phyloP scores from a whole-genome alignment of 2,797 vertebrate species.

The Falco concolor region DNA sequence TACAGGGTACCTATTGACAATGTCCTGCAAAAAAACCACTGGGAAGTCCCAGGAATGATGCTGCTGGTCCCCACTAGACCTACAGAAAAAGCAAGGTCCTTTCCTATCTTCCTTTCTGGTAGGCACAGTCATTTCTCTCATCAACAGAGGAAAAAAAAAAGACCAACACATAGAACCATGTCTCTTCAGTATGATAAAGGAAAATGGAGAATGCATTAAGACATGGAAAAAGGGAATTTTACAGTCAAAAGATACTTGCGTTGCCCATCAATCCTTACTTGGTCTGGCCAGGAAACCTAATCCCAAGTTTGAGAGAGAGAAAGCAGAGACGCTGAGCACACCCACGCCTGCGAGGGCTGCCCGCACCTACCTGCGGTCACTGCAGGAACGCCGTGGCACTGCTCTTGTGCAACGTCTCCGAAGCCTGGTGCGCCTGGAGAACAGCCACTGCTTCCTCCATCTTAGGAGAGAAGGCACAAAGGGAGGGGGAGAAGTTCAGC shows the following conservation, averaged over 20 bases:
- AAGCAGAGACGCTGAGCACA: background rate
- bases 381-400: background rate
- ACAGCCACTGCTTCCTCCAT: constrained; percentile 91
- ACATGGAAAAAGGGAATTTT: background rate
- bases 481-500: background rate
- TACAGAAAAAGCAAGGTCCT: background rate
- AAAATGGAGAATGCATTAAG: background rate
- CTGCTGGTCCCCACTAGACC: background rate
- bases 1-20: background rate
- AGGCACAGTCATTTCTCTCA: background rate
- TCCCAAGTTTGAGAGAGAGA: background rate
- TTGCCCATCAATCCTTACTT: background rate
- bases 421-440: constrained; percentile 86
- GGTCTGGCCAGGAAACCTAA: background rate
- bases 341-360: fast-evolving
- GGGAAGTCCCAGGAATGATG: background rate
- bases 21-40: background rate
- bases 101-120: background rate
- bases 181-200: background rate
- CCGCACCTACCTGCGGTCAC: constrained; percentile 38
- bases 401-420: constrained; percentile 73
- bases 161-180: background rate
- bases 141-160: background rate
- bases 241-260: background rate
- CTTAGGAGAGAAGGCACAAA: constrained; percentile 64